Evolutionary conservation across 2,888 invertebrate species (phyloP), one percentile per base, ranked within the genome.

Genomic region (Apomyelois bistriatella): DNA sequence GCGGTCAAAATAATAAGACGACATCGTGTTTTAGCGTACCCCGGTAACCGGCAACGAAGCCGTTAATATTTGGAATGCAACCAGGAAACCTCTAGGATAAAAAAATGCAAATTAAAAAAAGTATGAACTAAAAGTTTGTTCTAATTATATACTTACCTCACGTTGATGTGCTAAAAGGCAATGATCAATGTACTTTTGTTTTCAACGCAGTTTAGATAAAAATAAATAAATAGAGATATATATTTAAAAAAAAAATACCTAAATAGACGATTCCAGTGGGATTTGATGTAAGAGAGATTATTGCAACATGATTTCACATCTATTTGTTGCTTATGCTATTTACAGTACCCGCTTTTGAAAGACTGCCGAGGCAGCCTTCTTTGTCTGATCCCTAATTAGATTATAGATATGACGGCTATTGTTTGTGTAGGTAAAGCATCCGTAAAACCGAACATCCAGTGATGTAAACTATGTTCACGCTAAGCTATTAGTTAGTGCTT

Each of bases 321-420:
- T 42, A 42, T 30, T 43, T 40, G 40, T 28, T 46, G 32, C 10
- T 46, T 5, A 9, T 15, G 15, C 16, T 43, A 46, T 15, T 32
- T 16, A 32, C 9, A 43, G 13, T 32, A 28, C 15, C 9, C 28
- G 38, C 22, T 49, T 37, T 49, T 37, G 38, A 49, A 38, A 49
- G 38, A 37, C 28, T 22, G 17, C 35, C 9, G 6, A 37, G 41
- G 30, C 52, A 37, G 41, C 17, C 52, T 63, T 63, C 59, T 68
- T 68, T 64, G 59, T 58, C 60, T 60, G 56, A 64, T 63, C 62
- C 61, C 65, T 73, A 78, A 79, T 74, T 75, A 76, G 70, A 78
- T 75, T 68, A 70, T 69, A 74, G 70, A 72, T 77, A 73, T 70
- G 70, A 68, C 59, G 70, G 64, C 69, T 61, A 76, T 83, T 83